Percentiles rank a stretch among this genome's conserved stretches.
These are phyloP conservation scores for Masnerella sp. DNA, from an alignment of 2,888 invertebrate genomes.

Conservation along the genomic window DNA sequence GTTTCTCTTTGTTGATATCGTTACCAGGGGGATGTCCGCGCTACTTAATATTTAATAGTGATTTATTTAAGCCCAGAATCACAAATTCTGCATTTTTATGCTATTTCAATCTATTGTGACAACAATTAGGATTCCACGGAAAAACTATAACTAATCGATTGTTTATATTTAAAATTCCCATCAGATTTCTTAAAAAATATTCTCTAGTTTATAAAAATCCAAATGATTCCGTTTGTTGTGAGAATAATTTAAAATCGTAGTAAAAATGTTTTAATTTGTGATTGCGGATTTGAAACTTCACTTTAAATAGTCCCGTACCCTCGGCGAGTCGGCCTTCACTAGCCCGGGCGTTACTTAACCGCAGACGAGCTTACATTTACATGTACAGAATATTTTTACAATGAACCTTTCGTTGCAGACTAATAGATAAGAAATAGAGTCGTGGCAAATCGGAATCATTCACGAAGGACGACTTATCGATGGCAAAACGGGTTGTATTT, in stretches of 20 bases:
- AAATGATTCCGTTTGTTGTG: too few species aligned
- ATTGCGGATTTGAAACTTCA: constrained; percentile 1
- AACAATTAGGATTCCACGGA: too few species aligned
- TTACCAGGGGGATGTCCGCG: too few species aligned
- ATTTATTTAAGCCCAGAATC: too few species aligned
- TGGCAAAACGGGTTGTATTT: neutral
- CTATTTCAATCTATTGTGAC: too few species aligned
- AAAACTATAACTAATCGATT: too few species aligned
- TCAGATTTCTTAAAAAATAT: too few species aligned
- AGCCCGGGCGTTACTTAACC: constrained; percentile 36
- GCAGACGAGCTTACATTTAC: constrained; percentile 37
- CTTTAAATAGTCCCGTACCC: constrained; percentile 37
- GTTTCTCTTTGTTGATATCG: neutral
- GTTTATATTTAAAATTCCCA: too few species aligned
- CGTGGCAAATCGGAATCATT: neutral
- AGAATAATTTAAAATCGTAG: constrained; percentile 14
- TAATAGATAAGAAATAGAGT: neutral
- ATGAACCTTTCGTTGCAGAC: constrained; percentile 30
- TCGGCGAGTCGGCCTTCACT: constrained; percentile 38
- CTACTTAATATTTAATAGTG: too few species aligned
- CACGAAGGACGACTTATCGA: constrained; percentile 40
- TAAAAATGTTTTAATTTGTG: constrained; percentile 26
- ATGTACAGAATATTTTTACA: constrained; percentile 45
- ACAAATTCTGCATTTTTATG: too few species aligned
- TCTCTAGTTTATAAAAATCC: too few species aligned